A percentile compares a stretch with the other conserved stretches of the same genome.
phyloP scores from a whole-genome alignment of 2,888 invertebrate species.

The Cheilosia vernalis region DNA sequence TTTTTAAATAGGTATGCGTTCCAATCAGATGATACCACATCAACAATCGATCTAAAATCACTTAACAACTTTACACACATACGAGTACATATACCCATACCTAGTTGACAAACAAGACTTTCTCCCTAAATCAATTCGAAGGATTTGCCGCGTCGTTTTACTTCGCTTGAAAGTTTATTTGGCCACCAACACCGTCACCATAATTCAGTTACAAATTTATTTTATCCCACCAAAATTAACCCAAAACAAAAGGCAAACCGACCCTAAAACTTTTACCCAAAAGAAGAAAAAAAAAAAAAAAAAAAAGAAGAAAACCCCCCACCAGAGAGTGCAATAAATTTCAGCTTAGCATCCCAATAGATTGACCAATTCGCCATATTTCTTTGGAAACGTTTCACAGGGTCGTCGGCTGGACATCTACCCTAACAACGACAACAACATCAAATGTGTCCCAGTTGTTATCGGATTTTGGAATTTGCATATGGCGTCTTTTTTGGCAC shows the following conservation, averaged over 20 bases:
- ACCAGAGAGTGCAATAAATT: slow-evolving; percentile 46
- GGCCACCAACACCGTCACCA: slow-evolving; percentile 39
- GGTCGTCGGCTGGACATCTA: neutral
- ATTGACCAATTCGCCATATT: slow-evolving; percentile 68
- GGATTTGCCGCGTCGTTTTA: slow-evolving; percentile 1
- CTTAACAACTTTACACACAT: too few species aligned
- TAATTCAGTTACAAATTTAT: slow-evolving; percentile 72
- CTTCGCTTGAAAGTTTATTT: slow-evolving; percentile 7
- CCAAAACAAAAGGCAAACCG: slow-evolving; percentile 55
- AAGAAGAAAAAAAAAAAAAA: too few species aligned
- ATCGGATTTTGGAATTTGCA: slow-evolving; percentile 74
- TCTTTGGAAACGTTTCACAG: slow-evolving; percentile 39
- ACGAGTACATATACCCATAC: too few species aligned
- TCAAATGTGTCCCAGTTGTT: slow-evolving; percentile 75
- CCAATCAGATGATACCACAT: too few species aligned
- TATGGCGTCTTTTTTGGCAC: slow-evolving; percentile 75
- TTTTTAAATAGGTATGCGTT: too few species aligned
- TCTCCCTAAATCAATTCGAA: slow-evolving; percentile 22
- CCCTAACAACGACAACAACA: slow-evolving; percentile 62
- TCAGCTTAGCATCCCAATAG: slow-evolving; percentile 58
- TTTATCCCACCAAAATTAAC: slow-evolving; percentile 71
- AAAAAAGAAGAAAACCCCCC: neutral
- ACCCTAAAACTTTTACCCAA: slow-evolving; percentile 38
- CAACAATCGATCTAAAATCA: too few species aligned
- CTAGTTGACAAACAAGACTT: neutral